Conservation (phyloP, 2,888 invertebrate genomes). For the Phanerotoma sp. region DNA sequence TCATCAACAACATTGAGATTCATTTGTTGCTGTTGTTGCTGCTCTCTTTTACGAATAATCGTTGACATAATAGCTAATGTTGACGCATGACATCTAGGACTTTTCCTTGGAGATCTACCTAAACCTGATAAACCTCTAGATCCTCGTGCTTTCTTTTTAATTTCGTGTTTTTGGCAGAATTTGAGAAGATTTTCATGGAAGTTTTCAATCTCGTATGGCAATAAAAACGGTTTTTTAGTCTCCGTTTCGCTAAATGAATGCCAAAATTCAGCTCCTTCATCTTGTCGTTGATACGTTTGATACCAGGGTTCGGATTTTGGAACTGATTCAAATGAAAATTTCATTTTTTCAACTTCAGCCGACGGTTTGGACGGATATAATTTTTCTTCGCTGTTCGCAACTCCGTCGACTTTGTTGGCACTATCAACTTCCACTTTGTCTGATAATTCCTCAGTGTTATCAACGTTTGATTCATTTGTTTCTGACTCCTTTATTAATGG, state of each 20-base stretch:
- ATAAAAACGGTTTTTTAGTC: slow-evolving; percentile 65
- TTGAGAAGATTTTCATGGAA: slow-evolving; percentile 49
- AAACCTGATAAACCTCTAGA: slow-evolving; percentile 30
- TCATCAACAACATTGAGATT: slow-evolving; percentile 37
- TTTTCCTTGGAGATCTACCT: slow-evolving; percentile 73
- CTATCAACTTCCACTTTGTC: slow-evolving; percentile 49
- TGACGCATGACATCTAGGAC: slow-evolving; percentile 85
- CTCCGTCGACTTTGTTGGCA: slow-evolving; percentile 20
- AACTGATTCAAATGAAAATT: slow-evolving; percentile 75
- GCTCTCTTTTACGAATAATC: slow-evolving; percentile 53
- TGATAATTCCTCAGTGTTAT: slow-evolving; percentile 48
- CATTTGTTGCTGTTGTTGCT: slow-evolving; percentile 36
- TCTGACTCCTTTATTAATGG: background rate
- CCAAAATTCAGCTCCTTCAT: slow-evolving; percentile 68
- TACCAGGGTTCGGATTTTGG: slow-evolving; percentile 79
- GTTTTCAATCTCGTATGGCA: slow-evolving; percentile 74
- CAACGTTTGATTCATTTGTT: background rate
- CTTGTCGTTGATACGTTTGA: slow-evolving; percentile 75
- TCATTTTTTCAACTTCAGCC: slow-evolving; percentile 63
- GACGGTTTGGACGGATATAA: slow-evolving; percentile 55
- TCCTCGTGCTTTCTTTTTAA: slow-evolving; percentile 35
- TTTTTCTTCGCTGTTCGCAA: slow-evolving; percentile 33
- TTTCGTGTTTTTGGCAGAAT: slow-evolving; percentile 33
- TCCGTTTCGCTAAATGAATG: slow-evolving; percentile 63
- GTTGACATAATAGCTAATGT: slow-evolving; percentile 75